Evolutionary conservation across 1,140 invertebrate species (phyloP).

Genomic region (Pseudomyrmex gracilis): DNA sequence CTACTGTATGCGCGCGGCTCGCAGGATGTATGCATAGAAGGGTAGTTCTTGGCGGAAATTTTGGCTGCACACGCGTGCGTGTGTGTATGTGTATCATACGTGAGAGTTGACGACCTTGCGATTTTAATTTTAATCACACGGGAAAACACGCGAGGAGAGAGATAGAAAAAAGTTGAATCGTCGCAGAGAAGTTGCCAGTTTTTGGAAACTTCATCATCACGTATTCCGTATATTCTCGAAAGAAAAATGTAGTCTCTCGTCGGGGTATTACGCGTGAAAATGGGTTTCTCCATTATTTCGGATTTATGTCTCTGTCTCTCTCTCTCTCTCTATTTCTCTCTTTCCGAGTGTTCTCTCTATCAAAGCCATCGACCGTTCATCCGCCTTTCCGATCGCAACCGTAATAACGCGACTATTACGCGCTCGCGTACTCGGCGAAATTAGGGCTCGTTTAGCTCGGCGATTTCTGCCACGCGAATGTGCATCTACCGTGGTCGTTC

Average conservation of each 20-base stretch:
- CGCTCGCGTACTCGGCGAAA: slow-evolving; percentile 45
- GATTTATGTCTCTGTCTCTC: no score
- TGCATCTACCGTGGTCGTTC: background rate
- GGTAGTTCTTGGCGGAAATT: slow-evolving; percentile 15
- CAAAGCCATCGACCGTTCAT: slow-evolving; percentile 12
- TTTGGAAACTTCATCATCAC: background rate
- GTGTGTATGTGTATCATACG: background rate
- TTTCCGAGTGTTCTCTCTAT: slow-evolving; percentile 16
- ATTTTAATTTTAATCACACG: slow-evolving; percentile 35
- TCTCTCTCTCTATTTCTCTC: no score
- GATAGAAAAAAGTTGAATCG: background rate
- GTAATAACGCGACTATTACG: slow-evolving; percentile 19
- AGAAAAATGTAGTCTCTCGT: background rate
- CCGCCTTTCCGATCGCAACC: slow-evolving; percentile 42
- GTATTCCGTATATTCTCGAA: background rate
- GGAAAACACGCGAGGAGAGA: no score
- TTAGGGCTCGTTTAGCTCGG: slow-evolving; percentile 51
- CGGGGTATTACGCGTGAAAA: background rate
- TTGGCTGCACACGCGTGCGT: background rate
- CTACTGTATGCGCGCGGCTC: slow-evolving; percentile 10
- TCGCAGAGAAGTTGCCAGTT: background rate
- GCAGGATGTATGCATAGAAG: background rate
- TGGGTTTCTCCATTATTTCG: slow-evolving; percentile 3
- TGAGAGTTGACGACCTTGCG: background rate
- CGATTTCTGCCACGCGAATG: slow-evolving; percentile 50